Evolutionary conservation across 1,140 invertebrate genomes (phyloP), one percentile per base, ranked within the genome.

Genomic region (Notospermus geniculatus): DNA sequence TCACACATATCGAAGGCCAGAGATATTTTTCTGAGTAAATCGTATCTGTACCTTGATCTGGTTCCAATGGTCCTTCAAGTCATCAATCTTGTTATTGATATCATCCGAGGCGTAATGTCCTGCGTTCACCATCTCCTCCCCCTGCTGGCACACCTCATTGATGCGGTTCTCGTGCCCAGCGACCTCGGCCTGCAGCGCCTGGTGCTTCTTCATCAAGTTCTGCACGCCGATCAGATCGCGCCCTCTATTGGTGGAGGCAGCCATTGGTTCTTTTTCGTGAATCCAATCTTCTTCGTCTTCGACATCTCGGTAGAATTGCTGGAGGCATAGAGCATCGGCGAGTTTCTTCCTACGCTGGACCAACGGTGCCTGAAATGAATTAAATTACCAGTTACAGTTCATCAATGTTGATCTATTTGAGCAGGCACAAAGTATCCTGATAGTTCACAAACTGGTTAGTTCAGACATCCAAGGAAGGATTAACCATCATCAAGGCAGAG

Each of bases 281-380:
- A 99, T 98, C 97, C 97, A 99, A 22, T 95, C 93, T 71, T 98
- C 94, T 80, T 99, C 97, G 79, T 99, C 96, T 77, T 98, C 96
- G 68, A 98, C 87, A 77, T 99, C 97, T 22, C 96, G 84, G 84
- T 97, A 96, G 29, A 99, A 85, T 80, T 99, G 96, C 74, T 99
- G 96, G 0, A 97, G 92, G 71, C 91, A 88, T 1, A 97, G 84
- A 0, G 96, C 98, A 79, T 98, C 95, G 32, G 90, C 80, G 36
- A 99, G 84, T 54, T 95, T 89, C 59, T 77, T 68, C 39, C 76
- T 71, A 25, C 78, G 69, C 5, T 68, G 63, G 7, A 55, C 58
- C 60, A 82, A 72, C 32, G 80, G 81, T 22, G 76, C 79, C 69
- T 79, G 60, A 17, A 67, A 53, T 55, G n/a, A 2, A 46, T 25